Evolutionary conservation across 1,140 invertebrate species (phyloP).

Genomic region (Drosophila biarmipes): DNA sequence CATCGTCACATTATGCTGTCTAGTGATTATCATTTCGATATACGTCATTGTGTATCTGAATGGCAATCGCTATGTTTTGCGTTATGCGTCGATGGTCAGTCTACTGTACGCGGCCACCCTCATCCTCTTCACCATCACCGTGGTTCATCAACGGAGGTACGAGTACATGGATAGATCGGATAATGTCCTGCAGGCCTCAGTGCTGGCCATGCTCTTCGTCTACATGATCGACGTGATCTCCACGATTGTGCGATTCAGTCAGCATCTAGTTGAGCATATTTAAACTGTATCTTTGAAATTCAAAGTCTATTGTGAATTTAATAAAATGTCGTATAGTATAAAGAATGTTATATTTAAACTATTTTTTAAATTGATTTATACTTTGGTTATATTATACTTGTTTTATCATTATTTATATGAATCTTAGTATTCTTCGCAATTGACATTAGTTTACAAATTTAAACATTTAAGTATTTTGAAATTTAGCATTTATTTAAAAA

Average conservation of each 20-base stretch:
- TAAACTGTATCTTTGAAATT: background rate
- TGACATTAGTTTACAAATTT: too few relatives aligned
- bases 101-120: constrained; percentile 15
- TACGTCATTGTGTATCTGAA: constrained; percentile 3
- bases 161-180: background rate
- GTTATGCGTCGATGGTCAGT: background rate
- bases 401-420: too few relatives aligned
- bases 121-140: constrained; percentile 22
- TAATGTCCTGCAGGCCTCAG: constrained; percentile 26
- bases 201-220: constrained; percentile 37
- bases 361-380: too few relatives aligned
- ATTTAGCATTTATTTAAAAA: background rate
- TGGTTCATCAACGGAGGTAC: constrained; percentile 39
- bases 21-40: constrained; percentile 4
- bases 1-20: background rate
- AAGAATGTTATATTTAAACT: too few relatives aligned
- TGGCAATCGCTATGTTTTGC: background rate
- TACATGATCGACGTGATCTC: constrained; percentile 15
- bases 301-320: background rate
- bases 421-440: too few relatives aligned
- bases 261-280: background rate
- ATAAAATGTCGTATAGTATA: too few relatives aligned
- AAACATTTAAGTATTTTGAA: too few relatives aligned
- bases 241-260: background rate
- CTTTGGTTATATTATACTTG: too few relatives aligned